These are phyloP conservation scores for Myiothlypis chrysogaster DNA, from an alignment of 2,797 vertebrate genomes.

Conservation along the genomic window DNA sequence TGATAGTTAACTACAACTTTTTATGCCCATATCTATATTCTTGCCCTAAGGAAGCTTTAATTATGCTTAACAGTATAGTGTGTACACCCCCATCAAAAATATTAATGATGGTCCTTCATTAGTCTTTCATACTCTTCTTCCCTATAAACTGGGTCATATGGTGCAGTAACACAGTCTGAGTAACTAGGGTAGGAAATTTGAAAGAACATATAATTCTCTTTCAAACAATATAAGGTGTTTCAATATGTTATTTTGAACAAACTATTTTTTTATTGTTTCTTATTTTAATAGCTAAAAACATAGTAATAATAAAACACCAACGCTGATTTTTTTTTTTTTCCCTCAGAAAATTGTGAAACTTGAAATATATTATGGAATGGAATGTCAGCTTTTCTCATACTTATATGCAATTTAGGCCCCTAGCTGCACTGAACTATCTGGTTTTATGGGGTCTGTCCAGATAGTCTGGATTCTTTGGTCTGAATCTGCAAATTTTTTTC, in stretches of 20 bases:
- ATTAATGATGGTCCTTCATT: background rate
- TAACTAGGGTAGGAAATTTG: background rate
- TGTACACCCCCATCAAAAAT: background rate
- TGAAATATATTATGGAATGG: background rate
- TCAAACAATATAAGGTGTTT: background rate
- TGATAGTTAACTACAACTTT: background rate
- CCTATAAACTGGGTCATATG: background rate
- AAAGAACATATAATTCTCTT: background rate
- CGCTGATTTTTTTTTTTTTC: background rate
- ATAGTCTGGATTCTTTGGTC: slow-evolving; percentile 34
- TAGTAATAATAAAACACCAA: background rate
- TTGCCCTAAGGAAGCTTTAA: background rate
- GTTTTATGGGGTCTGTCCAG: slow-evolving; percentile 4
- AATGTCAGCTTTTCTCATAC: background rate
- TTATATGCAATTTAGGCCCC: background rate
- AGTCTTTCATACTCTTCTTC: background rate
- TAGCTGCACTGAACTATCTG: background rate
- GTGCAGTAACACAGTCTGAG: background rate
- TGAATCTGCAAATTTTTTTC: slow-evolving; percentile 7
- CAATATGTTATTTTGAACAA: background rate
- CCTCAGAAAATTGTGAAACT: background rate
- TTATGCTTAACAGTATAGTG: background rate
- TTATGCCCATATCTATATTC: background rate
- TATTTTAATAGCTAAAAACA: background rate
- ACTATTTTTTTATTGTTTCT: background rate